These are phyloP conservation scores for Corvus cornix DNA, from an alignment of 2,113 vertebrate species.

Conservation along the genomic window DNA sequence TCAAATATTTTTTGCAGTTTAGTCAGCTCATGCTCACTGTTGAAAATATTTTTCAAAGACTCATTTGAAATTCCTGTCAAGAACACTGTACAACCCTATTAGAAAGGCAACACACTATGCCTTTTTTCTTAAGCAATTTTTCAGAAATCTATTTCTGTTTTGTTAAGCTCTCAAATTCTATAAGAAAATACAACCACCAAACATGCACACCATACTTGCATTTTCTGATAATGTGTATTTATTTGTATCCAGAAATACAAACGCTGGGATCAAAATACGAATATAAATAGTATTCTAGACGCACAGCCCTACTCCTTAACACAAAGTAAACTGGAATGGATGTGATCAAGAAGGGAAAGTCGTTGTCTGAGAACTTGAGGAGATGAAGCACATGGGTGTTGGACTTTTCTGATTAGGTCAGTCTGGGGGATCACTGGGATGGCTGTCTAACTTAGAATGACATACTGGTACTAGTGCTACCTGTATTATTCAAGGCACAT, in stretches of 20 bases:
- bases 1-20: background rate
- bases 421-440: constrained; percentile 37
- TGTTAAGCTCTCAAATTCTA: background rate
- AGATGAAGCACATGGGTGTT: constrained; percentile 15
- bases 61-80: background rate
- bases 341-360: background rate
- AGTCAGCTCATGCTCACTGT: background rate
- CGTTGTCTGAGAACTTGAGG: background rate
- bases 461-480: constrained; percentile 62
- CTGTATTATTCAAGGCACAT: constrained; percentile 78
- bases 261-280: constrained; percentile 77
- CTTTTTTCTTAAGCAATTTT: background rate
- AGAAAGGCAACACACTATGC: background rate
- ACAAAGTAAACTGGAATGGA: constrained; percentile 54
- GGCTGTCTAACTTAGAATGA: constrained; percentile 63
- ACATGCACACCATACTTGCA: background rate
- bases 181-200: constrained; percentile 9
- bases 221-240: constrained; percentile 78
- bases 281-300: constrained; percentile 72
- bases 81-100: background rate
- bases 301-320: constrained; percentile 62
- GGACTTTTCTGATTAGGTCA: constrained; percentile 16
- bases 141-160: background rate
- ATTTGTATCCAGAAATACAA: constrained; percentile 81
- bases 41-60: background rate